Percentiles rank a stretch among this genome's conserved stretches.
Conservation (phyloP, 2,888 invertebrate species). For the Orthosia gothica region DNA sequence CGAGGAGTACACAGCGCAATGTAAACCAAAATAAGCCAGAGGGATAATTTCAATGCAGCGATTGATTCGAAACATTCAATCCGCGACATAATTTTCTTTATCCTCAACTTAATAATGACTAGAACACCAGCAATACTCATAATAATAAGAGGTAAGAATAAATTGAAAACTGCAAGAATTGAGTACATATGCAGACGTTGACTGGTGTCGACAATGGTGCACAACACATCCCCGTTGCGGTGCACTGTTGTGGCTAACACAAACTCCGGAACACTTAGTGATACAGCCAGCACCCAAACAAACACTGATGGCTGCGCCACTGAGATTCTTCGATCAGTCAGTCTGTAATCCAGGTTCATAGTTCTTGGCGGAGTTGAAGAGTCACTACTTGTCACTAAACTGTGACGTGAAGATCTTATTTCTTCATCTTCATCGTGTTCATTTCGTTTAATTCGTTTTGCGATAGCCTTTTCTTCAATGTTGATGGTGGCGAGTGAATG, state of each 20-base stretch:
- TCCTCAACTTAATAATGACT: conserved; percentile 80
- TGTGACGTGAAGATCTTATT: conserved; percentile 87
- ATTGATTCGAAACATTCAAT: conserved; percentile 77
- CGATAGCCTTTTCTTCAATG: conserved; percentile 84
- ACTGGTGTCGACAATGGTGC: conserved; percentile 89
- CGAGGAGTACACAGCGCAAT: conserved; percentile 83
- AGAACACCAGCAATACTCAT: conserved; percentile 77
- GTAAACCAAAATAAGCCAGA: conserved; percentile 83
- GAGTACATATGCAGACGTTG: conserved; percentile 87
- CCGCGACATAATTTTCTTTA: conserved; percentile 72
- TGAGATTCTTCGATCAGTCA: conserved; percentile 84
- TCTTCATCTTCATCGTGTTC: conserved; percentile 85
- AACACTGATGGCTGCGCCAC: conserved; percentile 90
- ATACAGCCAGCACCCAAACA: conserved; percentile 91
- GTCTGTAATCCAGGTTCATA: conserved; percentile 90
- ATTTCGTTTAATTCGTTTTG: conserved; percentile 80
- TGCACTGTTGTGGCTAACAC: conserved; percentile 88
- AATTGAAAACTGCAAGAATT: conserved; percentile 84
- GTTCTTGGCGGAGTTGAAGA: conserved; percentile 88
- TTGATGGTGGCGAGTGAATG: conserved; percentile 91
- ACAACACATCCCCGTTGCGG: conserved; percentile 83
- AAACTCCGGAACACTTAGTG: conserved; percentile 92
- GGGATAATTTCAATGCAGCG: conserved; percentile 83
- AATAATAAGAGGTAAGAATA: conserved; percentile 83
- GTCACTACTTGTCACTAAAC: conserved; percentile 88